phyloP scores from a whole-genome alignment of 2,113 vertebrate genomes.

The Paramisgurnus dabryanus region DNA sequence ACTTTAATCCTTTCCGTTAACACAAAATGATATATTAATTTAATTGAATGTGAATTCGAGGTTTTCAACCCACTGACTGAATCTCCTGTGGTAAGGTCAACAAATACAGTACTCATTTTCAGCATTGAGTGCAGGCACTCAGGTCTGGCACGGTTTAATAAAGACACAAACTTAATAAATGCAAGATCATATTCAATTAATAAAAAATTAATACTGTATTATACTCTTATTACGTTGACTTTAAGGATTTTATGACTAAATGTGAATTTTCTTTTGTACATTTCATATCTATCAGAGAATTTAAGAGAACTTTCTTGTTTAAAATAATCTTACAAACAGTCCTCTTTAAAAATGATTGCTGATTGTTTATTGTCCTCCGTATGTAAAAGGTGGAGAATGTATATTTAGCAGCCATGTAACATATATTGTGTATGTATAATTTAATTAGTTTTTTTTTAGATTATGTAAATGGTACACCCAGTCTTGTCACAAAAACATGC shows the following conservation, averaged over 20 bases:
- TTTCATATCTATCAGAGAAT: constrained; percentile 7
- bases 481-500: constrained; percentile 22
- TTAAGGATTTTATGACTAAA: background rate
- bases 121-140: constrained; percentile 52
- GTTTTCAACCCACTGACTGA: background rate
- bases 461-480: constrained; percentile 27
- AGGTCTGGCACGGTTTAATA: constrained; percentile 5
- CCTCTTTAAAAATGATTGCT: constrained; percentile 19
- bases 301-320: background rate
- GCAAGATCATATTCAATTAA: constrained; percentile 3
- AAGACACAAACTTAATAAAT: background rate
- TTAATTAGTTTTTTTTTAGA: constrained; percentile 13
- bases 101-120: background rate
- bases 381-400: constrained; percentile 20
- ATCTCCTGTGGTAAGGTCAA: background rate
- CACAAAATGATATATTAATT: background rate
- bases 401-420: constrained; percentile 33
- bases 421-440: constrained; percentile 15
- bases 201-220: background rate
- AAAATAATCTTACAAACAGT: background rate
- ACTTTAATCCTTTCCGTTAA: background rate
- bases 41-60: background rate
- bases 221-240: background rate
- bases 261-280: constrained; percentile 13
- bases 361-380: constrained; percentile 4